phyloP scores from a whole-genome alignment of 1,140 invertebrate genomes.

The Hylaeus volcanicus region DNA sequence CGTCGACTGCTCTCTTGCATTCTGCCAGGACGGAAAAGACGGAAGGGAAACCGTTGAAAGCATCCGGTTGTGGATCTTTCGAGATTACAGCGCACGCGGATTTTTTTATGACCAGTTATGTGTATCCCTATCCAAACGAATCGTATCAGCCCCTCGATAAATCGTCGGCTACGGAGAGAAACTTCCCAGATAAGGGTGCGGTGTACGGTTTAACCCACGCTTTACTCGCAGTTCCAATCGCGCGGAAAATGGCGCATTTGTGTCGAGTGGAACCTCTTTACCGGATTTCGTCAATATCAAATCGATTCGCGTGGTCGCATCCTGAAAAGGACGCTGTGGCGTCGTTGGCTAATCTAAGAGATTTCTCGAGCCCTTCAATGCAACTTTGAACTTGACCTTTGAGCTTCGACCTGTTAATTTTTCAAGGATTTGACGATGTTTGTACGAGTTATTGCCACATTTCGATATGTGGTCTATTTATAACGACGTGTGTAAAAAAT shows the following conservation, averaged over 20 bases:
- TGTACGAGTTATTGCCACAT: too few species aligned
- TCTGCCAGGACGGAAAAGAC: too few species aligned
- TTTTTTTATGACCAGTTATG: constrained; percentile 13
- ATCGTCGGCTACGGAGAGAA: constrained; percentile 1
- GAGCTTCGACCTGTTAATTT: too few species aligned
- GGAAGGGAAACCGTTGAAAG: background rate
- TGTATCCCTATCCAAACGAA: constrained; percentile 19
- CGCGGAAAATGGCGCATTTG: background rate
- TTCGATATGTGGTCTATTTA: too few species aligned
- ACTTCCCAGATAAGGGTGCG: constrained; percentile 8
- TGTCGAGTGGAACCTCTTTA: background rate
- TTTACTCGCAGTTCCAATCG: background rate
- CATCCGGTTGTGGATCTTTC: background rate
- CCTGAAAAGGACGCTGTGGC: too few species aligned
- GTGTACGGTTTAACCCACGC: background rate
- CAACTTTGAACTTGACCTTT: too few species aligned
- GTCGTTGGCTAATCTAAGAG: too few species aligned
- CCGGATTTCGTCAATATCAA: background rate
- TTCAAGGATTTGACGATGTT: too few species aligned
- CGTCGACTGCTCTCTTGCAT: too few species aligned
- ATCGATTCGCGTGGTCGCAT: too few species aligned
- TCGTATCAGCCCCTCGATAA: constrained; percentile 10
- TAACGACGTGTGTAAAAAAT: too few species aligned
- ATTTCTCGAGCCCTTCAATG: too few species aligned
- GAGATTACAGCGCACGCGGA: background rate